Conservation (phyloP, 2,113 vertebrate genomes). For the Melanocharis versteri region DNA sequence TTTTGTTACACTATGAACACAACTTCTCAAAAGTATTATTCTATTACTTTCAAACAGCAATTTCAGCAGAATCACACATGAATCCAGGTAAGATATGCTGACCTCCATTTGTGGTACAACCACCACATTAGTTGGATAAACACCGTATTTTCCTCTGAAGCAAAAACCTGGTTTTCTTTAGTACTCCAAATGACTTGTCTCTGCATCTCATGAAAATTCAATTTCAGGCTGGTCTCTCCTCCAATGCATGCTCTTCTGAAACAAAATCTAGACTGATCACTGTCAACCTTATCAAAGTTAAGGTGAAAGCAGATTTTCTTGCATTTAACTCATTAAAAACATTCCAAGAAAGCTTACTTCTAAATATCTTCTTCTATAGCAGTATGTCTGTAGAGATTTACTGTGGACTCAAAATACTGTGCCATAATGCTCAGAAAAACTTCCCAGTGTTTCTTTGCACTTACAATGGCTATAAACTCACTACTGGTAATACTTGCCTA, state of each 20-base stretch:
- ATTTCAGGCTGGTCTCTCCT: neutral
- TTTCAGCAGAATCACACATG: slow-evolving; percentile 37
- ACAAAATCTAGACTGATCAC: slow-evolving; percentile 19
- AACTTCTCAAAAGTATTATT: slow-evolving; percentile 27
- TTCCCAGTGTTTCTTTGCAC: slow-evolving; percentile 47
- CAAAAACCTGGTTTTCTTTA: slow-evolving; percentile 29
- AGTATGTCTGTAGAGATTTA: slow-evolving; percentile 57
- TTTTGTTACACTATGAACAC: slow-evolving; percentile 52
- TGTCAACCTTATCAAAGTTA: slow-evolving; percentile 33
- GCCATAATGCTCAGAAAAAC: slow-evolving; percentile 48
- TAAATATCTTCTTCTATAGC: neutral
- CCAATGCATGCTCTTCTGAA: neutral
- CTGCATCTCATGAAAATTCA: slow-evolving; percentile 1
- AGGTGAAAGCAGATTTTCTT: slow-evolving; percentile 34
- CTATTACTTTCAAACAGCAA: slow-evolving; percentile 48
- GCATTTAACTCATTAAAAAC: slow-evolving; percentile 60
- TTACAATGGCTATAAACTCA: slow-evolving; percentile 39
- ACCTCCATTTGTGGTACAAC: neutral
- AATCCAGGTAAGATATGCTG: slow-evolving; percentile 30
- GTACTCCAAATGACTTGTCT: slow-evolving; percentile 68
- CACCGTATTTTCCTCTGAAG: neutral
- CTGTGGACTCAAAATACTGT: slow-evolving; percentile 25
- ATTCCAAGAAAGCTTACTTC: slow-evolving; percentile 33
- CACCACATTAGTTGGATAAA: neutral
- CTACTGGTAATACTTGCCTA: slow-evolving; percentile 52